A percentile compares a stretch with the other conserved stretches of the same genome.
These are phyloP conservation scores for Danio kyathit DNA, from an alignment of 2,797 vertebrate genomes.

Conservation along the genomic window DNA sequence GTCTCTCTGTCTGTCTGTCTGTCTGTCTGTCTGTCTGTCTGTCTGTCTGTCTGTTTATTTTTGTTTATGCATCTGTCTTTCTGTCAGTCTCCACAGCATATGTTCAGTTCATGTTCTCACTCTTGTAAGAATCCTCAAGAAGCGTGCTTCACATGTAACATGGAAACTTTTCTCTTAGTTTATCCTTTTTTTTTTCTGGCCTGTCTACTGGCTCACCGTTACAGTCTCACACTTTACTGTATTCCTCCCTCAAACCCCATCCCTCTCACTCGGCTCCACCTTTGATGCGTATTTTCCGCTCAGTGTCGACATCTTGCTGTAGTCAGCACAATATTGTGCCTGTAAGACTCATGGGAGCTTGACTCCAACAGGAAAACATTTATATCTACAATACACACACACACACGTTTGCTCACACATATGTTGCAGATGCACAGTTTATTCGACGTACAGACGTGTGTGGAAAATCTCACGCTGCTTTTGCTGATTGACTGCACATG, in stretches of 20 bases:
- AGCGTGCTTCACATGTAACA: constrained; percentile 3
- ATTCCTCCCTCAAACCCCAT: not conserved
- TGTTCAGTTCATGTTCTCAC: constrained; percentile 31
- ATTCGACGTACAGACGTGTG: constrained; percentile 5
- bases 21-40: not conserved
- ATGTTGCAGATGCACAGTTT: not conserved
- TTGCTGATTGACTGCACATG: constrained; percentile 40
- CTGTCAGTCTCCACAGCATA: not conserved
- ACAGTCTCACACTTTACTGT: constrained; percentile 6
- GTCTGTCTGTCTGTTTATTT: not conserved
- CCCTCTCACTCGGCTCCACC: constrained; percentile 25
- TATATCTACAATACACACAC: constrained; percentile 67
- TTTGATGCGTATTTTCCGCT: constrained; percentile 52
- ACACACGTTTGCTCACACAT: not conserved
- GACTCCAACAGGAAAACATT: constrained; percentile 77
- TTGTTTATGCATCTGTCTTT: not conserved
- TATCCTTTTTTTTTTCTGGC: not conserved
- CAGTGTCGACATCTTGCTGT: constrained; percentile 43
- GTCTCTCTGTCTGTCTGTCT: accelerated
- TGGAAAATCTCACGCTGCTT: constrained; percentile 10
- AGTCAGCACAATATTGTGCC: constrained; percentile 51
- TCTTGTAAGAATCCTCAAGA: not conserved
- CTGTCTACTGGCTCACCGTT: not conserved
- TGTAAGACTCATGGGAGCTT: constrained; percentile 55
- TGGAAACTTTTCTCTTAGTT: constrained; percentile 24